phyloP scores from a whole-genome alignment of 2,797 vertebrate species.

The Gobionotothen gibberifrons region DNA sequence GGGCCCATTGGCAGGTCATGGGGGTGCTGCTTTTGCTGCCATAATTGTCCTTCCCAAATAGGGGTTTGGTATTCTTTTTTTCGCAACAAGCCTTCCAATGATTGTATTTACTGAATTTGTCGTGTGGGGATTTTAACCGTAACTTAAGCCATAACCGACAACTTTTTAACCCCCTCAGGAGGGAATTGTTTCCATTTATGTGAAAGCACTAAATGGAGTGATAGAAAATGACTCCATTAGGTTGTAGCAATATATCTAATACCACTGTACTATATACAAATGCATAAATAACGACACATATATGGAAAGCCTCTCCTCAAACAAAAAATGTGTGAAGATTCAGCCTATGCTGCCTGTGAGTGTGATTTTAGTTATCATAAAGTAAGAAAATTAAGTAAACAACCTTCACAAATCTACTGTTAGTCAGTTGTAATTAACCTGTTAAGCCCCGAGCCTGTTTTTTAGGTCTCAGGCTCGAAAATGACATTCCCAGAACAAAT shows the following conservation, averaged over 20 bases:
- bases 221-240: conserved; percentile 6
- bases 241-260: background rate
- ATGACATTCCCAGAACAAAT: too few relatives aligned
- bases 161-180: background rate
- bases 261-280: background rate
- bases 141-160: conserved; percentile 5
- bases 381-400: background rate
- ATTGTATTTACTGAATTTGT: too few relatives aligned
- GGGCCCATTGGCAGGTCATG: too few relatives aligned
- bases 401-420: background rate
- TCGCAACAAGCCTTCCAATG: too few relatives aligned
- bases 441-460: too few relatives aligned
- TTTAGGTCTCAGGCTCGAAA: too few relatives aligned
- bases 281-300: background rate
- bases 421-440: background rate
- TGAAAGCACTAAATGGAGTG: background rate
- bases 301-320: background rate
- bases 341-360: too few relatives aligned
- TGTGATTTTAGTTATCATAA: background rate
- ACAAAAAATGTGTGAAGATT: background rate
- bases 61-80: too few relatives aligned
- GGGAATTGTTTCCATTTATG: conserved; percentile 4
- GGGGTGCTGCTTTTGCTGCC: too few relatives aligned
- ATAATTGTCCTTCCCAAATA: too few relatives aligned
- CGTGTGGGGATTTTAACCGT: too few relatives aligned